Evolutionary conservation across 2,797 vertebrate species (phyloP).

Genomic region (Furcifer pardalis): DNA sequence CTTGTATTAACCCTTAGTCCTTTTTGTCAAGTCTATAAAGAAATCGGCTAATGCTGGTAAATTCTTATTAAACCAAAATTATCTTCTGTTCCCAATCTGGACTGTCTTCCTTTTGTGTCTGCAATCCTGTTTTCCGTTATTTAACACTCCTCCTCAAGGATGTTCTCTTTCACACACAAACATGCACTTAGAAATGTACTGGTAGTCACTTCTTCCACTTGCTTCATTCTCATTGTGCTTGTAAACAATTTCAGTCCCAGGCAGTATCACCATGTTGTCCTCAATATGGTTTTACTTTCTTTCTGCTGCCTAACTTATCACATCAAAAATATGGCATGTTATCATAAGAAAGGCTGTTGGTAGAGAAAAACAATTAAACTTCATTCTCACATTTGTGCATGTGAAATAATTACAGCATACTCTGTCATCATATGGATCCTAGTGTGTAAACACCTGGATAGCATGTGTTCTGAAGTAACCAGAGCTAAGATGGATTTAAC

Average conservation of each 20-base stretch:
- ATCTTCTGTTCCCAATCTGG: background rate
- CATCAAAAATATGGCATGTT: background rate
- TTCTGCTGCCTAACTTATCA: conserved; percentile 36
- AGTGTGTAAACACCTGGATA: conserved; percentile 29
- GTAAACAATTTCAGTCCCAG: conserved; percentile 30
- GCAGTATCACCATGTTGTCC: background rate
- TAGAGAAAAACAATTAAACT: conserved; percentile 3
- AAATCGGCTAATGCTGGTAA: background rate
- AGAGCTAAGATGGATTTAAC: background rate
- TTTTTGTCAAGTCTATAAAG: background rate
- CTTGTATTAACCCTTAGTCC: background rate
- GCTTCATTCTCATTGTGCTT: conserved; percentile 36
- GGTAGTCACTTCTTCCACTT: conserved; percentile 8
- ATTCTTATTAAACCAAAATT: background rate
- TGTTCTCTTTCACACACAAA: background rate
- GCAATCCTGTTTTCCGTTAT: conserved; percentile 17
- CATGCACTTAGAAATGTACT: background rate
- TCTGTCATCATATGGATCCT: background rate
- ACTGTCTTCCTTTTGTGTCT: background rate
- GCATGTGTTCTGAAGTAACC: background rate
- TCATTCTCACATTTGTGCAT: conserved; percentile 29
- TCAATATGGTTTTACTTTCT: conserved; percentile 1
- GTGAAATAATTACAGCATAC: background rate
- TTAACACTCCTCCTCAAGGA: background rate
- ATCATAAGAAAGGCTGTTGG: background rate